These are phyloP conservation scores for Paguma larvata DNA, from an alignment of 2,797 vertebrate genomes.

Conservation along the genomic window DNA sequence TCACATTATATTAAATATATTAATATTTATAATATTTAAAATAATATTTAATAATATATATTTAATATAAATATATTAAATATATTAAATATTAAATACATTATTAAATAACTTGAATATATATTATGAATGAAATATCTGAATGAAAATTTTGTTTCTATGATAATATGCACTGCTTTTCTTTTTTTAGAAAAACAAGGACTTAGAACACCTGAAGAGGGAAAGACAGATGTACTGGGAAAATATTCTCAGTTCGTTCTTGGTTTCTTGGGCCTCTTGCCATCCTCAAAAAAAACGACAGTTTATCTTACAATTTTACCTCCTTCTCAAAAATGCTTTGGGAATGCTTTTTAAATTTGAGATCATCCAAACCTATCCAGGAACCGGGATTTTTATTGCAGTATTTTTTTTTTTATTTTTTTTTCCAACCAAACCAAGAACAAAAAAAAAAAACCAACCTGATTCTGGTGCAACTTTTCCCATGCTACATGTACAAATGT, in stretches of 20 bases:
- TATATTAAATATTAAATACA: too few species aligned
- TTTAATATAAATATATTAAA: too few species aligned
- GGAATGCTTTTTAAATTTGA: neutral
- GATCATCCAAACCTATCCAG: neutral
- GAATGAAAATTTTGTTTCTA: neutral
- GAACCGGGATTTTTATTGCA: neutral
- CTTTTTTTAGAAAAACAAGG: neutral
- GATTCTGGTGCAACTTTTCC: neutral
- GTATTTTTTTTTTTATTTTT: neutral
- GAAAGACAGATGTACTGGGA: neutral
- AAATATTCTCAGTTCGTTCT: neutral
- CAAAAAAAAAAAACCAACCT: neutral
- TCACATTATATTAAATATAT: too few species aligned
- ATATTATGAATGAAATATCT: neutral
- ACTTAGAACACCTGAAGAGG: neutral
- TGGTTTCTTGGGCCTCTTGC: neutral
- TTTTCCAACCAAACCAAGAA: neutral
- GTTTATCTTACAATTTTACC: neutral
- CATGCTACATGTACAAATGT: neutral
- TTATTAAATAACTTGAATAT: too few species aligned
- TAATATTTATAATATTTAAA: too few species aligned
- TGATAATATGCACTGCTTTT: neutral
- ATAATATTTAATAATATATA: too few species aligned
- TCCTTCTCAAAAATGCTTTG: neutral
- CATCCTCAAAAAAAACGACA: neutral